Percentiles rank a stretch among this genome's conserved stretches.
These are phyloP conservation scores for Battus philenor DNA, from an alignment of 1,140 invertebrate species.

Conservation along the genomic window DNA sequence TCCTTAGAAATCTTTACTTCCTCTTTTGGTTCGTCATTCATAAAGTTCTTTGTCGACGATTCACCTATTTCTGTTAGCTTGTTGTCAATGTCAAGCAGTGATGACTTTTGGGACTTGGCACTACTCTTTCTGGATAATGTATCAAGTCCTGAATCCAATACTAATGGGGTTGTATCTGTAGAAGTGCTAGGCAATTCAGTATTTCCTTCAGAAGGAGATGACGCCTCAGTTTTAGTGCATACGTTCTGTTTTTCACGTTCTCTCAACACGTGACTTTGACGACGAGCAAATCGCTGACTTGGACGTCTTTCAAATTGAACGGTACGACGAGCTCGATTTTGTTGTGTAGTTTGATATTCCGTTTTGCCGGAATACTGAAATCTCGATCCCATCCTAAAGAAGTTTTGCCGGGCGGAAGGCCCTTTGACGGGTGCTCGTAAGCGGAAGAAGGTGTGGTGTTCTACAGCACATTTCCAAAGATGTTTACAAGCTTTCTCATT, in stretches of 20 bases:
- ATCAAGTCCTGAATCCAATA: conserved; percentile 54
- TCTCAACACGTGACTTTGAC: conserved; percentile 89
- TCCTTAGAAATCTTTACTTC: conserved; percentile 63
- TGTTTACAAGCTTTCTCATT: conserved; percentile 99
- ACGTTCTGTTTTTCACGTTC: conserved; percentile 82
- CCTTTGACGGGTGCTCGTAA: conserved; percentile 93
- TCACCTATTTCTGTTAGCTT: conserved; percentile 49
- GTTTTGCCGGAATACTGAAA: conserved; percentile 97
- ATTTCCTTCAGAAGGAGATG: conserved; percentile 37
- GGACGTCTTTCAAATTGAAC: conserved; percentile 97
- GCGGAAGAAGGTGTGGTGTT: conserved; percentile 99
- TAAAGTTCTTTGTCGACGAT: conserved; percentile 48
- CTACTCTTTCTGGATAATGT: conserved; percentile 70
- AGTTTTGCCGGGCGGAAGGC: conserved; percentile 93
- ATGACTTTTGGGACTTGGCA: conserved; percentile 71
- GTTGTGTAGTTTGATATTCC: conserved; percentile 95
- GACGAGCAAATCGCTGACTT: conserved; percentile 94
- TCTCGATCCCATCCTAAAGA: conserved; percentile 97
- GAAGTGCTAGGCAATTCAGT: conserved; percentile 56
- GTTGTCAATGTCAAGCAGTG: conserved; percentile 62
- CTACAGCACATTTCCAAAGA: conserved; percentile 99
- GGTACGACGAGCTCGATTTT: conserved; percentile 90
- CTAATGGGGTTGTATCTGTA: conserved; percentile 32
- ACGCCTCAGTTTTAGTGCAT: conserved; percentile 57
- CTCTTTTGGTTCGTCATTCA: conserved; percentile 50